Evolutionary conservation across 2,888 invertebrate genomes (phyloP).

Genomic region (Lathronympha strigana): DNA sequence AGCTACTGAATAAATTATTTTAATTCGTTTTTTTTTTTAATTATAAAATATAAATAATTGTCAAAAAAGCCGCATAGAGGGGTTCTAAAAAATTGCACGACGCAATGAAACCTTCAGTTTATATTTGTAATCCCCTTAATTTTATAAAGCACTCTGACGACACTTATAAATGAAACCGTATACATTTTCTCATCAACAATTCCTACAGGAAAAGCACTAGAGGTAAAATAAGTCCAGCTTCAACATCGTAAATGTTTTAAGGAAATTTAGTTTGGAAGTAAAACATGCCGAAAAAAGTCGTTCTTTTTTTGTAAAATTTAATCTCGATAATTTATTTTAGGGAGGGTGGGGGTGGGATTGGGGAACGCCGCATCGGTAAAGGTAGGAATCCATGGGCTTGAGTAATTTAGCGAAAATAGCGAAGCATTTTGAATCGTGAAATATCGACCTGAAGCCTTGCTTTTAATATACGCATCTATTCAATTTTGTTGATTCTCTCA

Average conservation of each 20-base stretch:
- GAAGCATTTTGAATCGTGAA: background rate
- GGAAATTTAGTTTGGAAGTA: conserved; percentile 19
- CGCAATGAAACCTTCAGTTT: too few relatives aligned
- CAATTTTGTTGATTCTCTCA: too few relatives aligned
- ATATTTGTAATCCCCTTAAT: background rate
- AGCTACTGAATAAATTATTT: too few relatives aligned
- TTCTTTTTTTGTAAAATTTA: conserved; percentile 57
- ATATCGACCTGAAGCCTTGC: too few relatives aligned
- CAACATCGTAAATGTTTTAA: conserved; percentile 9
- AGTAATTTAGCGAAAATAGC: conserved; percentile 54
- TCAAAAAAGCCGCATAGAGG: too few relatives aligned
- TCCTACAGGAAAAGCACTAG: background rate
- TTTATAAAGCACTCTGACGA: background rate
- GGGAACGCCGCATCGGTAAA: conserved; percentile 52
- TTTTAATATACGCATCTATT: too few relatives aligned
- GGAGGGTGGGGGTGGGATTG: conserved; percentile 55
- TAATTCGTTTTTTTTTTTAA: too few relatives aligned
- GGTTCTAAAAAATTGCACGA: too few relatives aligned
- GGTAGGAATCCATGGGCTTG: conserved; percentile 62
- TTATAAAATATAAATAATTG: too few relatives aligned
- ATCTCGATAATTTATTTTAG: conserved; percentile 63
- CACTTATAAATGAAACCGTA: background rate
- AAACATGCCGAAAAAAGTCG: conserved; percentile 25
- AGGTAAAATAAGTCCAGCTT: conserved; percentile 17
- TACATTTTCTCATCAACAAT: background rate